Conservation (phyloP, 30 jellyfish, hydroid and myxozoan species). For the Turritopsis dohrnii region DNA sequence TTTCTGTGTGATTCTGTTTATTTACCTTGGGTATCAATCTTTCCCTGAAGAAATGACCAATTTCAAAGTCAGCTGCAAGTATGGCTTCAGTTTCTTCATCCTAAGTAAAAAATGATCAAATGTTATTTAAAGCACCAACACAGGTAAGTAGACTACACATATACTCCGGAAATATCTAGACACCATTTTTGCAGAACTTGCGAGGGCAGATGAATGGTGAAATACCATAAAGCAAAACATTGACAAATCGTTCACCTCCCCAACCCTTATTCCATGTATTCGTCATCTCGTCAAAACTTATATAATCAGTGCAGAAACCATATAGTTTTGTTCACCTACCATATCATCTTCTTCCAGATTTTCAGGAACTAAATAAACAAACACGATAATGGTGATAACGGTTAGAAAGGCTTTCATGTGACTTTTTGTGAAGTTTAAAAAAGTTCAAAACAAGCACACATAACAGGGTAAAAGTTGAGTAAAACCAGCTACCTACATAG, state of each 20-base stretch:
- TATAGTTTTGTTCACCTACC: background rate
- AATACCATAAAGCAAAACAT: background rate
- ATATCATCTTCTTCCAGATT: conserved; percentile 49
- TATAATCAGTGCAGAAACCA: background rate
- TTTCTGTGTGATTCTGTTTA: too few species aligned
- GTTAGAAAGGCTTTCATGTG: too few species aligned
- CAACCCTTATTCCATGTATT: too few species aligned
- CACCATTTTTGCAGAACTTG: too few species aligned
- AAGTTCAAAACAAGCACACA: too few species aligned
- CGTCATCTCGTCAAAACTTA: too few species aligned
- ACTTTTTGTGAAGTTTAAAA: too few species aligned
- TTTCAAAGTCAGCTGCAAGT: conserved; percentile 90
- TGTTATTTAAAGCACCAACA: background rate
- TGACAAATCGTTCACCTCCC: too few species aligned
- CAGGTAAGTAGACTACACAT: background rate
- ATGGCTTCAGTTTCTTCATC: conserved; percentile 84
- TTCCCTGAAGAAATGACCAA: conserved; percentile 90
- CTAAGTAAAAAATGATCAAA: conserved; percentile 22
- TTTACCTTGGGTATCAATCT: conserved; percentile 76
- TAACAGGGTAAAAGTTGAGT: too few species aligned
- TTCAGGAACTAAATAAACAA: conserved; percentile 27
- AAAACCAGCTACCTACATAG: too few species aligned
- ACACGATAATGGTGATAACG: background rate
- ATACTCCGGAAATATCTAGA: too few species aligned
- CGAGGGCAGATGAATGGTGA: too few species aligned